A percentile compares a stretch with the other conserved stretches of the same genome.
phyloP scores from a whole-genome alignment of 2,797 vertebrate species.

The Alosa sapidissima region DNA sequence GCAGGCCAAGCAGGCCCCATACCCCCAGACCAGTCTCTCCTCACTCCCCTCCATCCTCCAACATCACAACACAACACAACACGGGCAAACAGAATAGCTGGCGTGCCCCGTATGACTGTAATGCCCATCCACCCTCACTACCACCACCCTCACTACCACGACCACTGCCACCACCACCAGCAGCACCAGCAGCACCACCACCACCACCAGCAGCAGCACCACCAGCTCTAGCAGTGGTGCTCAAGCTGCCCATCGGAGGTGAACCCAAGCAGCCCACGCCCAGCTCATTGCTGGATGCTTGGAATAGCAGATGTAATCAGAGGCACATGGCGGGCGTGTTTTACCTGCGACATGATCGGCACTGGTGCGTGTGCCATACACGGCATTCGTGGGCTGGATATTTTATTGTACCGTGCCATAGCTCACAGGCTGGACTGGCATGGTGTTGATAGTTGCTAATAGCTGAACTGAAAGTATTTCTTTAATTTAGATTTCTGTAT shows the following conservation, averaged over 20 bases:
- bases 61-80: slow-evolving; percentile 6
- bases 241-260: not conserved
- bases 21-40: not conserved
- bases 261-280: not conserved
- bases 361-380: not conserved
- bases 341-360: slow-evolving; percentile 7
- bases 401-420: not conserved
- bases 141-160: not conserved
- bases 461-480: not conserved
- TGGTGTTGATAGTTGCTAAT: not conserved
- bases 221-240: not conserved
- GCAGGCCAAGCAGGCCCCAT: not conserved
- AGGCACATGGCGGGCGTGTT: not conserved
- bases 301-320: slow-evolving; percentile 11
- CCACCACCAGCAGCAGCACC: not conserved
- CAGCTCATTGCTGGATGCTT: not conserved
- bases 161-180: not conserved
- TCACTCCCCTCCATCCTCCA: not conserved
- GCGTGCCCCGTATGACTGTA: not conserved
- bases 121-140: not conserved
- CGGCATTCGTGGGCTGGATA: not conserved
- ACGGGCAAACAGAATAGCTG: slow-evolving; percentile 6
- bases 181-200: not conserved
- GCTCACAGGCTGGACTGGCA: not conserved
- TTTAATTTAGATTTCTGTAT: not conserved